A percentile compares a stretch with the other conserved stretches of the same genome.
phyloP scores from a whole-genome alignment of 2,888 invertebrate species.

The Drosophila algonquin region DNA sequence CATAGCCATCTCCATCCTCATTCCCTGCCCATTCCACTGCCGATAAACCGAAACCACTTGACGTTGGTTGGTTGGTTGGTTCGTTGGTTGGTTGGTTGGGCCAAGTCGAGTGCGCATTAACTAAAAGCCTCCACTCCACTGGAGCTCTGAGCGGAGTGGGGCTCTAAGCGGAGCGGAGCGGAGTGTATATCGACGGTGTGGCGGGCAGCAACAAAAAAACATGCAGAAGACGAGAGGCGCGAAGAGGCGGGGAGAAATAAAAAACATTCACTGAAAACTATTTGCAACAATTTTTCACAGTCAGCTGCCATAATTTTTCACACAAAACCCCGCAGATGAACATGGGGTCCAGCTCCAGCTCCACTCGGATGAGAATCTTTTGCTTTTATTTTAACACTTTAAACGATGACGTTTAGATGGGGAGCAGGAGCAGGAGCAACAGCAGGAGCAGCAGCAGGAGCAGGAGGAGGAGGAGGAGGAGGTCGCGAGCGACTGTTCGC shows the following conservation, averaged over 20 bases:
- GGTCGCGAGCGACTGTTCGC: slow-evolving; percentile 23
- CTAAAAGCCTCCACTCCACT: slow-evolving; percentile 63
- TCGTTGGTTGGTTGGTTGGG: slow-evolving; percentile 47
- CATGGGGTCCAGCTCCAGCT: slow-evolving; percentile 29
- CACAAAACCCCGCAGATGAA: slow-evolving; percentile 42
- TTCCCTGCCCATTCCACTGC: slow-evolving; percentile 8
- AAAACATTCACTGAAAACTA: slow-evolving; percentile 79
- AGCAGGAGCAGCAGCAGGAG: no score
- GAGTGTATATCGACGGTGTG: slow-evolving; percentile 20
- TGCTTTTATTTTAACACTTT: slow-evolving; percentile 79
- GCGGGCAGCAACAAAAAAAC: slow-evolving; percentile 27
- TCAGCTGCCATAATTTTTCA: slow-evolving; percentile 79
- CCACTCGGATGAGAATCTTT: slow-evolving; percentile 9
- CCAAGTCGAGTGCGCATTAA: slow-evolving; percentile 66
- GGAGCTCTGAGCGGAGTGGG: background rate
- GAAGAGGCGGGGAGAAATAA: slow-evolving; percentile 18
- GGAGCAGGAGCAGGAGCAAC: background rate
- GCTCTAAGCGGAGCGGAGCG: background rate
- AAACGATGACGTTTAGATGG: slow-evolving; percentile 67
- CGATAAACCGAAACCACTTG: slow-evolving; percentile 46
- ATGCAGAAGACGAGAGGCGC: background rate
- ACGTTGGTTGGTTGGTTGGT: slow-evolving; percentile 45
- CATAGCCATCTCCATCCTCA: slow-evolving; percentile 9
- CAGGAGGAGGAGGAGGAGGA: slow-evolving; percentile 3
- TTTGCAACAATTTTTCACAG: slow-evolving; percentile 81